These are phyloP conservation scores for Scaptomyza parva DNA, from an alignment of 2,888 invertebrate species.

Conservation along the genomic window DNA sequence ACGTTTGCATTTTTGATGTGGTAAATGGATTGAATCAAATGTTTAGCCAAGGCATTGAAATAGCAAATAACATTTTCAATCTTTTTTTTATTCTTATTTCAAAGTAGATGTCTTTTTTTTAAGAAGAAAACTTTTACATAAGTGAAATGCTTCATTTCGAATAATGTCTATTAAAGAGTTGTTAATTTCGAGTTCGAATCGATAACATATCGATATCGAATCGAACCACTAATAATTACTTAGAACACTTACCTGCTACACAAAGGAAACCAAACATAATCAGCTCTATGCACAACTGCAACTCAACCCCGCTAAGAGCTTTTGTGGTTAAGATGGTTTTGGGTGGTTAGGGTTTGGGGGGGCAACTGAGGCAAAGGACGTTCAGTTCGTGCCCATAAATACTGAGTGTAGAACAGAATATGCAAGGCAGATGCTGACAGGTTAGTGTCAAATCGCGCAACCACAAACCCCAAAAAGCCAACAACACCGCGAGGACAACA, in stretches of 20 bases:
- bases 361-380: background rate
- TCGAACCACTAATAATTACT: background rate
- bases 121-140: no score
- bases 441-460: constrained; percentile 73
- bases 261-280: constrained; percentile 11
- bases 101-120: no score
- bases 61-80: background rate
- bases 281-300: constrained; percentile 8
- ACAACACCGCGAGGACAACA: constrained; percentile 37
- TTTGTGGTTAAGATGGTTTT: background rate
- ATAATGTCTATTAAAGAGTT: background rate
- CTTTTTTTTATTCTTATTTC: background rate
- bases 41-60: background rate
- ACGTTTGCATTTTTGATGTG: background rate
- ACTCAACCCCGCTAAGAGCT: background rate
- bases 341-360: background rate
- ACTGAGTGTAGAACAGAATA: constrained; percentile 48
- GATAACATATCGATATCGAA: constrained; percentile 6
- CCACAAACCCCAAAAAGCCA: constrained; percentile 61
- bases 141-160: no score
- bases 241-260: background rate
- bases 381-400: constrained; percentile 47
- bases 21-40: constrained; percentile 29
- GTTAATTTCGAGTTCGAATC: background rate
- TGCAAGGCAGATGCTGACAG: constrained; percentile 63